Evolutionary conservation across 2,888 invertebrate genomes (phyloP).

Genomic region (Gymnosoma rotundatum): DNA sequence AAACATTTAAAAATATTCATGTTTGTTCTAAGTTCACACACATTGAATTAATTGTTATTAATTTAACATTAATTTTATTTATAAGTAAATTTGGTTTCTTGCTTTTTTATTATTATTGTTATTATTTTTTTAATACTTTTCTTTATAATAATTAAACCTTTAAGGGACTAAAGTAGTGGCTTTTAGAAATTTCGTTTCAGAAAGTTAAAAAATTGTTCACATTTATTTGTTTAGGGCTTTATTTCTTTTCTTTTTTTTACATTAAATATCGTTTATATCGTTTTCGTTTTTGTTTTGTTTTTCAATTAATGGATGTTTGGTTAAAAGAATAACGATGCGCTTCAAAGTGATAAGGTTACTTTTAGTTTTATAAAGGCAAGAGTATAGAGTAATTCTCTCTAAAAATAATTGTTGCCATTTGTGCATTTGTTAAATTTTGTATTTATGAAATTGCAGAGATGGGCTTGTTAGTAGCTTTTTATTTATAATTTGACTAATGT

Average conservation of each 20-base stretch:
- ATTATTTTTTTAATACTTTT: slow-evolving; percentile 54
- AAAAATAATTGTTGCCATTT: too few relatives aligned
- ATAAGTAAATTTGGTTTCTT: slow-evolving; percentile 34
- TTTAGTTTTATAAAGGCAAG: not conserved
- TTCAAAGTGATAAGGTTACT: slow-evolving; percentile 16
- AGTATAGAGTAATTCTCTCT: not conserved
- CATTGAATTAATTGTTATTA: slow-evolving; percentile 66
- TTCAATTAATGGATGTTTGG: slow-evolving; percentile 39
- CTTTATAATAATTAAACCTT: slow-evolving; percentile 61
- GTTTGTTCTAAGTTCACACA: slow-evolving; percentile 70
- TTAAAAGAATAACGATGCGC: slow-evolving; percentile 6
- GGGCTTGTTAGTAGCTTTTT: too few relatives aligned
- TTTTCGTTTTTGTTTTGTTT: not conserved
- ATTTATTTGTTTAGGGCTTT: slow-evolving; percentile 48
- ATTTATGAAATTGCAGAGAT: too few relatives aligned
- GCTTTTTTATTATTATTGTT: slow-evolving; percentile 24
- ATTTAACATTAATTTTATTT: slow-evolving; percentile 56
- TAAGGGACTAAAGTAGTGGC: slow-evolving; percentile 69
- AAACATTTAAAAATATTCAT: slow-evolving; percentile 76
- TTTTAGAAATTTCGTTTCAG: slow-evolving; percentile 65
- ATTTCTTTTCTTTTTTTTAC: slow-evolving; percentile 8
- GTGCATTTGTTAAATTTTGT: too few relatives aligned
- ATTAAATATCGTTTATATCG: slow-evolving; percentile 20
- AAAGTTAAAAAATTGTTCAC: slow-evolving; percentile 64
- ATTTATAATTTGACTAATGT: too few relatives aligned